Percentiles rank a stretch among this genome's conserved stretches.
These are phyloP conservation scores for Ceratothoa steindachneri DNA, from an alignment of 2,888 invertebrate species.

Conservation along the genomic window DNA sequence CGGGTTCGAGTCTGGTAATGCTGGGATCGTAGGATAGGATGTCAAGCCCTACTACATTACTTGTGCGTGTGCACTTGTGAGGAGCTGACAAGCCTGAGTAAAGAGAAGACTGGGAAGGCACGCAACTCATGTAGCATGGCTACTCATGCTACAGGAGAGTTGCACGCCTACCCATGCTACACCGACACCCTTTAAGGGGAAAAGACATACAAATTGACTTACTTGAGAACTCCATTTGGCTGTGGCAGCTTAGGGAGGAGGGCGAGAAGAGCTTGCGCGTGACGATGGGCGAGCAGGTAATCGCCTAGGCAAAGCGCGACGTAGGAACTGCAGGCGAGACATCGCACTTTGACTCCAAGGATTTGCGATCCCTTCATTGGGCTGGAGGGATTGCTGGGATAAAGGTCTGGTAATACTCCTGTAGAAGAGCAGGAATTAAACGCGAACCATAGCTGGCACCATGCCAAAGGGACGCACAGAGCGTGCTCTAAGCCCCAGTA, in stretches of 20 bases:
- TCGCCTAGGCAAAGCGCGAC: constrained; percentile 71
- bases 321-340: constrained; percentile 64
- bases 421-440: no score
- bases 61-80: no score
- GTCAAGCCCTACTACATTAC: no score
- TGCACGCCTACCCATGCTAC: no score
- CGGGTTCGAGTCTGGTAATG: no score
- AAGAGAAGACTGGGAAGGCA: no score
- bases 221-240: constrained; percentile 56
- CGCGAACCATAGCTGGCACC: not conserved
- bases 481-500: not conserved
- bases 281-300: constrained; percentile 58
- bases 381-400: constrained; percentile 31
- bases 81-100: no score
- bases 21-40: no score
- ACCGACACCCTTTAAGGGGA: no score
- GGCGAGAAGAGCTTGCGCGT: constrained; percentile 67
- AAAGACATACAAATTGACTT: not conserved
- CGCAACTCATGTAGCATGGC: no score
- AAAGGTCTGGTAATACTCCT: constrained; percentile 39
- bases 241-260: constrained; percentile 68
- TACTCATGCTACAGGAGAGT: no score
- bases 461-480: not conserved
- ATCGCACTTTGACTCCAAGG: constrained; percentile 34
- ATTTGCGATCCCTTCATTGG: constrained; percentile 42